Conservation (phyloP, 2,113 vertebrate genomes). For the Hippocampus zosterae region DNA sequence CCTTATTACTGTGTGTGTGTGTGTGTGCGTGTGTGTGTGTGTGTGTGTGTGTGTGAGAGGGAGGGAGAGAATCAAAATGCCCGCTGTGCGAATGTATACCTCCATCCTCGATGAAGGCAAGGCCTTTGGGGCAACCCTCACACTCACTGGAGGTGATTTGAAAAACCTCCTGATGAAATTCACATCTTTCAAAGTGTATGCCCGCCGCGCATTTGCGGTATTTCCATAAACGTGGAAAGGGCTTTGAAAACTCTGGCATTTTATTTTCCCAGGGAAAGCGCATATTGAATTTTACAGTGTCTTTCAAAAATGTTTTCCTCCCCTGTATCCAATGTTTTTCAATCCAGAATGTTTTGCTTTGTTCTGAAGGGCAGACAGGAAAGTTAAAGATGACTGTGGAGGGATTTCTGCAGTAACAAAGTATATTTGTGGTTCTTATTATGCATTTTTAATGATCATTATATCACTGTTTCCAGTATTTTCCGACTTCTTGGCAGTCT, state of each 20-base stretch:
- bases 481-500: too few species aligned
- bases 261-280: slow-evolving; percentile 38
- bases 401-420: background rate
- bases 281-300: slow-evolving; percentile 38
- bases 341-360: slow-evolving; percentile 18
- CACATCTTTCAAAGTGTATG: slow-evolving; percentile 49
- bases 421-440: background rate
- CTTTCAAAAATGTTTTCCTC: slow-evolving; percentile 33
- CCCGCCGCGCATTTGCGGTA: slow-evolving; percentile 52
- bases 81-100: slow-evolving; percentile 49
- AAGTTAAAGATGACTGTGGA: slow-evolving; percentile 14
- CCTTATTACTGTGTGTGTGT: slow-evolving; percentile 32
- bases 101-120: slow-evolving; percentile 56
- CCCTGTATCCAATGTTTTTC: background rate
- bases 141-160: slow-evolving; percentile 48
- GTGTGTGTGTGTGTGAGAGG: slow-evolving; percentile 1
- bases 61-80: slow-evolving; percentile 42
- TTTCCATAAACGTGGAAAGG: slow-evolving; percentile 53
- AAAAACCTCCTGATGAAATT: slow-evolving; percentile 55
- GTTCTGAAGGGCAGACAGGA: background rate
- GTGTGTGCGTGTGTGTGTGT: slow-evolving; percentile 26
- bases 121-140: slow-evolving; percentile 57
- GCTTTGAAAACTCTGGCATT: slow-evolving; percentile 57
- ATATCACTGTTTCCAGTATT: background rate
- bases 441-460: background rate